Percentiles rank a stretch among this genome's conserved stretches.
These are phyloP conservation scores for Laticauda laticaudata DNA, from an alignment of 2,113 vertebrate species.

Conservation along the genomic window DNA sequence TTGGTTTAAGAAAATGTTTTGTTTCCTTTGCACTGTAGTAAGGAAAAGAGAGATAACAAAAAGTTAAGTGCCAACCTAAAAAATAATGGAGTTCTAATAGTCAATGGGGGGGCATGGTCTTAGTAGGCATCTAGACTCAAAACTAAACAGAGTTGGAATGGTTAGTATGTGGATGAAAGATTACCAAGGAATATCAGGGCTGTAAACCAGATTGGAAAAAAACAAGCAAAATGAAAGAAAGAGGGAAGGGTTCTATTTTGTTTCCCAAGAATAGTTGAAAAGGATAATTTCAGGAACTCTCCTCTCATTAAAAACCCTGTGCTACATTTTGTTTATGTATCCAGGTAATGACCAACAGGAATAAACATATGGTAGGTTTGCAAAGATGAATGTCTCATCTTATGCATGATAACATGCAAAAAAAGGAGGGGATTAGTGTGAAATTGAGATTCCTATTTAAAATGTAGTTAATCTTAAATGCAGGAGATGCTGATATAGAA, in stretches of 20 bases:
- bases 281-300: not conserved
- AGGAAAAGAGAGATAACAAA: not conserved
- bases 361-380: not conserved
- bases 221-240: not conserved
- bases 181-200: not conserved
- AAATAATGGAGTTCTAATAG: not conserved
- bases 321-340: not conserved
- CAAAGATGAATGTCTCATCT: not conserved
- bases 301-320: not conserved
- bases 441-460: not conserved
- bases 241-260: not conserved
- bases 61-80: not conserved
- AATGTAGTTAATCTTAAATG: not conserved
- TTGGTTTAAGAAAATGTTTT: not conserved
- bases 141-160: not conserved
- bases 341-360: not conserved
- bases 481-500: not conserved
- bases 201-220: not conserved
- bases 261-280: not conserved
- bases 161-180: not conserved
- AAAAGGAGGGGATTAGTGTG: not conserved
- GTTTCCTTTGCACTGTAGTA: not conserved
- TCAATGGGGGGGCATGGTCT: not conserved
- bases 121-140: not conserved
- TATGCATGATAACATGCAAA: not conserved